Evolutionary conservation across 2,797 vertebrate species (phyloP).

Genomic region (Pseudochromis fuscus): DNA sequence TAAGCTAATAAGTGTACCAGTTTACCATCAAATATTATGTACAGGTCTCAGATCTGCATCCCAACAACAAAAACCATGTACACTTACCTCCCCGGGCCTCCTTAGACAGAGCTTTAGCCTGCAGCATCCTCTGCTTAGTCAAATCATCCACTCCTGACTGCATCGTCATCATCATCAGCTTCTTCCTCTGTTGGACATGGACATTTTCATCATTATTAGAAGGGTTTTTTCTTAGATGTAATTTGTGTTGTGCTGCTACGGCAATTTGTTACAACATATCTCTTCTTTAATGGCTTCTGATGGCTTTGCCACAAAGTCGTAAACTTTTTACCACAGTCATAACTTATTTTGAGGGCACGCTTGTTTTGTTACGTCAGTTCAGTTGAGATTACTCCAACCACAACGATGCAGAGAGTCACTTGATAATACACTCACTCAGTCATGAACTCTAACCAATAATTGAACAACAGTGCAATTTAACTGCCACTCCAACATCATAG

Average conservation of each 20-base stretch:
- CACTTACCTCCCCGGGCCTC: constrained; percentile 83
- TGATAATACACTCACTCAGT: no score
- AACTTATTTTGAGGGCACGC: neutral
- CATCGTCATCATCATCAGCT: constrained; percentile 73
- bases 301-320: neutral
- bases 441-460: neutral
- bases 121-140: constrained; percentile 79
- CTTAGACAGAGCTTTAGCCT: constrained; percentile 80
- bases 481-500: no score
- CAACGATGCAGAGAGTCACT: neutral
- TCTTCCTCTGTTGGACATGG: constrained; percentile 38
- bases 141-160: constrained; percentile 67
- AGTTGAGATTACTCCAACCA: neutral
- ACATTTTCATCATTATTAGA: neutral
- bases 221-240: neutral
- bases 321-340: neutral
- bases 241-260: neutral
- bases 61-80: neutral
- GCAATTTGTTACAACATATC: no score
- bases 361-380: neutral
- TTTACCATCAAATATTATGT: neutral
- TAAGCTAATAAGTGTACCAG: neutral
- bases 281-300: neutral
- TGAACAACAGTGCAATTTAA: no score
- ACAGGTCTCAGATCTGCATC: neutral